Evolutionary conservation across 2,888 invertebrate genomes (phyloP).

Genomic region (Acanthosepion esculentum): DNA sequence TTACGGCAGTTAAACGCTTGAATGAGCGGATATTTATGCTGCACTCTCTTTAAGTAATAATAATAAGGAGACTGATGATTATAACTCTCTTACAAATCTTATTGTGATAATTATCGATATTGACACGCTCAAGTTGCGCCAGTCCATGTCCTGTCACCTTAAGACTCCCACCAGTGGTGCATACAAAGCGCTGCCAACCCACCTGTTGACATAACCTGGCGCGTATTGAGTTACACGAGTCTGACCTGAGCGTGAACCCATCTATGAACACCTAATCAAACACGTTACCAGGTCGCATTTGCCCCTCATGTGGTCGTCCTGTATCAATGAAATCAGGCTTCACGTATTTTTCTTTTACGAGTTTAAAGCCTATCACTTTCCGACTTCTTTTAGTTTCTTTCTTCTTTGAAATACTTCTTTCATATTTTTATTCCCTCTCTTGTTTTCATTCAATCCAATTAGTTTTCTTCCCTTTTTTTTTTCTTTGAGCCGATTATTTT

Average conservation of each 20-base stretch:
- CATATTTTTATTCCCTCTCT: neutral
- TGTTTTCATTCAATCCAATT: neutral
- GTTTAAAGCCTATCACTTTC: neutral
- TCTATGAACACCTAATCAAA: slow-evolving; percentile 33
- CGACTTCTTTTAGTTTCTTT: neutral
- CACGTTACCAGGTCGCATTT: neutral
- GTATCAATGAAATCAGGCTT: neutral
- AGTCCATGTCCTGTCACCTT: neutral
- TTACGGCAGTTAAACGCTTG: slow-evolving; percentile 33
- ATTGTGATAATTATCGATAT: neutral
- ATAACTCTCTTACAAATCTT: neutral
- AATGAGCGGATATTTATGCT: slow-evolving; percentile 8
- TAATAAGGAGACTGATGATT: neutral
- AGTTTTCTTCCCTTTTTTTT: neutral
- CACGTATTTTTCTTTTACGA: neutral
- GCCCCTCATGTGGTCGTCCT: neutral
- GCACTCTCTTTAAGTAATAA: slow-evolving; percentile 20
- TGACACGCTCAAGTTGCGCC: slow-evolving; percentile 5
- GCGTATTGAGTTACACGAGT: slow-evolving; percentile 33
- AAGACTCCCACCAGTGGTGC: neutral
- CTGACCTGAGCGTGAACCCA: neutral
- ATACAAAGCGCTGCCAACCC: neutral
- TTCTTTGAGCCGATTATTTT: neutral
- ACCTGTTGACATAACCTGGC: slow-evolving; percentile 9
- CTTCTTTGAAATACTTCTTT: neutral